phyloP scores from a whole-genome alignment of 2,113 vertebrate genomes.

The Salvator merianae region DNA sequence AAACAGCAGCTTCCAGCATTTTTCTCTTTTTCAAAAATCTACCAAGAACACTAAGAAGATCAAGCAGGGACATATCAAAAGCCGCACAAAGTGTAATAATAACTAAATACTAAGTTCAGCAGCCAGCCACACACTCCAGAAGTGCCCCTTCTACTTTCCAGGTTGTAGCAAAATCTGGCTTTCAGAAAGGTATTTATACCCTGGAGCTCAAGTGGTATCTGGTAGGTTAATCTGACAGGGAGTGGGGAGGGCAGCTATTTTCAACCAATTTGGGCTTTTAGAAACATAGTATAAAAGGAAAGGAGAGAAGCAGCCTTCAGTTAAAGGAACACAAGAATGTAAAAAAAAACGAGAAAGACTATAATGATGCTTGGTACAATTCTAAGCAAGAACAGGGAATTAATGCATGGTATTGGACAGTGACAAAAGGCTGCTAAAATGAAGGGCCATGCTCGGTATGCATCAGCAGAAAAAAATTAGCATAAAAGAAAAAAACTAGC shows the following conservation, averaged over 20 bases:
- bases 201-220: background rate
- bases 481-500: background rate
- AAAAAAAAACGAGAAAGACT: no score
- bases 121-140: no score
- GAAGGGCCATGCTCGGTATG: conserved; percentile 4
- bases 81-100: no score
- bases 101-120: no score
- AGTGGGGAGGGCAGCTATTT: background rate
- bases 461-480: background rate
- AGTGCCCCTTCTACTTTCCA: no score
- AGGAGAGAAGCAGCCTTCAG: no score
- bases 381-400: background rate
- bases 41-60: no score
- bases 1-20: background rate
- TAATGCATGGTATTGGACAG: background rate
- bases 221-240: background rate
- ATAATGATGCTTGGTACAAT: background rate
- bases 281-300: background rate
- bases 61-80: no score
- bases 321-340: background rate
- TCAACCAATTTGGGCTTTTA: background rate
- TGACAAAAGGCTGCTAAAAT: background rate
- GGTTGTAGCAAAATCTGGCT: background rate
- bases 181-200: no score
- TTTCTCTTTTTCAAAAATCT: background rate